A percentile compares a stretch with the other conserved stretches of the same genome.
Evolutionary conservation across 2,888 invertebrate species (phyloP).

Genomic region (Drosophila percnosoma): DNA sequence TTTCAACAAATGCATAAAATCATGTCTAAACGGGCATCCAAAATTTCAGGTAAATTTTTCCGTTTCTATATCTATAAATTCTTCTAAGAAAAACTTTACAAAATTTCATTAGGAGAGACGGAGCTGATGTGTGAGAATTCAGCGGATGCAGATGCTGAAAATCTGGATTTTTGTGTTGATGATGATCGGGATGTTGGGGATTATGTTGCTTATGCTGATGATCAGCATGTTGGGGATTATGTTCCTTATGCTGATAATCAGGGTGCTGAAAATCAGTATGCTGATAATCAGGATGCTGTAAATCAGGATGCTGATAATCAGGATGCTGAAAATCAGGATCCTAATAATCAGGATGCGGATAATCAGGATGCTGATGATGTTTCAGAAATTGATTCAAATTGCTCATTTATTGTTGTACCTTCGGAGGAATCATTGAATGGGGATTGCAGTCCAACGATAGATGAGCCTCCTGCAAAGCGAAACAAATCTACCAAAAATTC

Average conservation of each 20-base stretch:
- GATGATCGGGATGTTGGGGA: neutral
- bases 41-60: neutral
- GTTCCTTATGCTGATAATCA: neutral
- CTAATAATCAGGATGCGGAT: neutral
- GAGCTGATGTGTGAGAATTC: neutral
- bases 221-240: neutral
- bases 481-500: neutral
- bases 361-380: neutral
- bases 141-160: neutral
- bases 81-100: no score
- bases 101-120: neutral
- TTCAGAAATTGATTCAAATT: neutral
- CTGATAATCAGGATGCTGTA: no score
- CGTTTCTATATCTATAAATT: neutral
- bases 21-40: neutral
- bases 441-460: neutral
- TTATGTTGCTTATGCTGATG: neutral
- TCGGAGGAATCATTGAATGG: neutral
- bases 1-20: neutral
- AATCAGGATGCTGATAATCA: neutral
- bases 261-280: neutral
- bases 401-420: neutral
- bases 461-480: neutral
- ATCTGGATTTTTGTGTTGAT: neutral
- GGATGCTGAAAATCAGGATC: neutral